Conservation (phyloP, 2,888 invertebrate species). For the Hedya salicella region DNA sequence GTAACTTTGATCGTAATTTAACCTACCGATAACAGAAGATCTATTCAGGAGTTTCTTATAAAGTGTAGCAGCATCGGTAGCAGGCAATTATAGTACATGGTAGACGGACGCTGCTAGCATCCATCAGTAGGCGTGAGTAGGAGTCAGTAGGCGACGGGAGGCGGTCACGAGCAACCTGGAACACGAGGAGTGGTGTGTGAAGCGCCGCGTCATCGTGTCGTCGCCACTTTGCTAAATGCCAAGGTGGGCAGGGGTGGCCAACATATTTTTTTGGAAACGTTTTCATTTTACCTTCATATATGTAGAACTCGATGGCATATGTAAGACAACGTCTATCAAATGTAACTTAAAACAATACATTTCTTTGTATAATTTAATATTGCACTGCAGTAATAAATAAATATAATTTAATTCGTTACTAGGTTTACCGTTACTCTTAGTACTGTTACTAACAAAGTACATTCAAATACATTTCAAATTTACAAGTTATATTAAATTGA, state of each 20-base stretch:
- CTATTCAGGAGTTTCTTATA: neutral
- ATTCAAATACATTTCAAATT: too few relatives aligned
- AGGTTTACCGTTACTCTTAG: too few relatives aligned
- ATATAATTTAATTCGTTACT: too few relatives aligned
- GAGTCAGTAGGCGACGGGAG: neutral
- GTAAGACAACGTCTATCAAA: too few relatives aligned
- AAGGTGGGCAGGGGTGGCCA: conserved; percentile 31
- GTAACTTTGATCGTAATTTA: too few relatives aligned
- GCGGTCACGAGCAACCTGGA: conserved; percentile 46
- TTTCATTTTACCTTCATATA: too few relatives aligned
- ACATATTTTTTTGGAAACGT: neutral
- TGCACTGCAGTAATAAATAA: too few relatives aligned
- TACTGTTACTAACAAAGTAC: too few relatives aligned
- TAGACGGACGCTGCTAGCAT: neutral
- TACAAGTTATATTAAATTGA: too few relatives aligned
- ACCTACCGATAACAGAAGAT: neutral
- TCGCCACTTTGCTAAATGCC: conserved; percentile 40
- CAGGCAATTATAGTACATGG: neutral
- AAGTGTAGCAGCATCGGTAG: neutral
- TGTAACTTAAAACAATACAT: too few relatives aligned
- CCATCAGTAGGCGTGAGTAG: conserved; percentile 5
- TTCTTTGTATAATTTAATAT: too few relatives aligned
- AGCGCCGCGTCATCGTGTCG: conserved; percentile 59
- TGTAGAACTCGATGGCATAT: too few relatives aligned
- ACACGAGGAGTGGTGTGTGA: conserved; percentile 59